phyloP scores from a whole-genome alignment of 1,140 invertebrate species.

The Nomia melanderi region DNA sequence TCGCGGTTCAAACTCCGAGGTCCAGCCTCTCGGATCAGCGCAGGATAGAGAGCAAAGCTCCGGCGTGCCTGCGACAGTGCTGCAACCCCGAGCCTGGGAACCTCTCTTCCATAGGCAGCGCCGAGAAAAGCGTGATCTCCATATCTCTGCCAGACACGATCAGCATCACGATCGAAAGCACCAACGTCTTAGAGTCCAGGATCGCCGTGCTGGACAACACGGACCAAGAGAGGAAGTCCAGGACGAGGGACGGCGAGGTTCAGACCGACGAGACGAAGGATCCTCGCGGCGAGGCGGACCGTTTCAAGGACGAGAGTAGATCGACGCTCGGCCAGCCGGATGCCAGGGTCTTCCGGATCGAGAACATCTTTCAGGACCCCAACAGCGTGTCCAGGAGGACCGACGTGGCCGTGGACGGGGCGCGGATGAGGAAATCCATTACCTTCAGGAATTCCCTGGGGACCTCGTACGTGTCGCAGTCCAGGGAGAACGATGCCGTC shows the following conservation, averaged over 20 bases:
- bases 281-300: neutral
- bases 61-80: neutral
- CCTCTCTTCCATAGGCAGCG: neutral
- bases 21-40: neutral
- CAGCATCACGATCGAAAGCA: constrained; percentile 73
- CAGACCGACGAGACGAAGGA: constrained; percentile 65
- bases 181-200: constrained; percentile 68
- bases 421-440: constrained; percentile 54
- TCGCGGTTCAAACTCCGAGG: constrained; percentile 44
- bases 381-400: constrained; percentile 29
- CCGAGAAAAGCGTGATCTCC: constrained; percentile 70
- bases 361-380: constrained; percentile 73
- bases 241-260: constrained; percentile 51
- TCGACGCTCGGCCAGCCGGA: constrained; percentile 61
- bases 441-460: constrained; percentile 69
- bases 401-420: constrained; percentile 29
- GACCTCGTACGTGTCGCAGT: constrained; percentile 55
- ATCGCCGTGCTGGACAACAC: constrained; percentile 65
- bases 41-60: constrained; percentile 6
- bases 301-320: constrained; percentile 9
- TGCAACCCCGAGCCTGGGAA: constrained; percentile 6
- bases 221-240: constrained; percentile 28
- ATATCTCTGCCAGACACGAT: constrained; percentile 74
- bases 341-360: constrained; percentile 67
- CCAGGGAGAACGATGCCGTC: constrained; percentile 29